phyloP scores from a whole-genome alignment of 92 coral and sea anemone genomes.

The Muricea muricata region DNA sequence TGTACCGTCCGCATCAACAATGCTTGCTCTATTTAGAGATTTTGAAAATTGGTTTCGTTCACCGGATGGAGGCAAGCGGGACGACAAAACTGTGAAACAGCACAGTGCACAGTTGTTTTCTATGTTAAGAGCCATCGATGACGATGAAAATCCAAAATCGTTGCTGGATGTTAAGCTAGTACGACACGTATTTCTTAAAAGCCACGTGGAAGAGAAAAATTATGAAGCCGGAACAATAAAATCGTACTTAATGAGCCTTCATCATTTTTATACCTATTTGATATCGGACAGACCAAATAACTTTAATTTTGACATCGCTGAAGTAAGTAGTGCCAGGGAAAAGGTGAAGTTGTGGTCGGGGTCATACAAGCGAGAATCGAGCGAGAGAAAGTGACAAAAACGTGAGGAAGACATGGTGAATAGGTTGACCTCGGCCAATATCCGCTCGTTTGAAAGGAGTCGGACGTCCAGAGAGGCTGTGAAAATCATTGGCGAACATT shows the following conservation, averaged over 20 bases:
- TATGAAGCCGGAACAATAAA: conserved; percentile 61
- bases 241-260: conserved; percentile 66
- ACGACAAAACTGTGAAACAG: conserved; percentile 54
- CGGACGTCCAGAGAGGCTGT: conserved; percentile 54
- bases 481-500: conserved; percentile 25
- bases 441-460: conserved; percentile 53
- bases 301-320: conserved; percentile 2
- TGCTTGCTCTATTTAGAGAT: conserved; percentile 10
- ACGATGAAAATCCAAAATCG: conserved; percentile 30
- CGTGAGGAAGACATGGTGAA: conserved; percentile 44
- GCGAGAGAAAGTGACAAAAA: conserved; percentile 60
- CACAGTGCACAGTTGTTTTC: conserved; percentile 37
- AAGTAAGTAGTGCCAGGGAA: conserved; percentile 4
- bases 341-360: conserved; percentile 32
- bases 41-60: conserved; percentile 58
- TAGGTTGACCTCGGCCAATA: conserved; percentile 36
- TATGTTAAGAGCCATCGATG: conserved; percentile 41
- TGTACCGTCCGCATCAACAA: not conserved
- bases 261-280: conserved; percentile 48
- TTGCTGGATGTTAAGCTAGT: conserved; percentile 41
- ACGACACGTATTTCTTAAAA: conserved; percentile 47
- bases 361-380: conserved; percentile 40
- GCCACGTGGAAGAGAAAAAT: conserved; percentile 19
- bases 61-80: conserved; percentile 65
- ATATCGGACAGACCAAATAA: conserved; percentile 16